A percentile compares a stretch with the other conserved stretches of the same genome.
Evolutionary conservation across 2,888 invertebrate species (phyloP).

Genomic region (Cancer borealis): DNA sequence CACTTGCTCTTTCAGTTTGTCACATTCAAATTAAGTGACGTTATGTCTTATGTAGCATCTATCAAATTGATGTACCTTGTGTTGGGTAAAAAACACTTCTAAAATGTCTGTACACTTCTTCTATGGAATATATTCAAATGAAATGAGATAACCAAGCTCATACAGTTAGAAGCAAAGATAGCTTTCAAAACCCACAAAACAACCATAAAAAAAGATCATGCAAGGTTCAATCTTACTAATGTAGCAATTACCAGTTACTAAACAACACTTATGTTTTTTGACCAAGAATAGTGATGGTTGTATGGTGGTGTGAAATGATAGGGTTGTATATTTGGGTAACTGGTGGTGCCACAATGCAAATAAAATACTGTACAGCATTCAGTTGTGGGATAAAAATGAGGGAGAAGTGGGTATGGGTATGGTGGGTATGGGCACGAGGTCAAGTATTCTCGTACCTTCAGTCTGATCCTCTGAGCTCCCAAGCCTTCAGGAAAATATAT

Average conservation of each 20-base stretch:
- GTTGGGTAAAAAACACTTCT: not conserved
- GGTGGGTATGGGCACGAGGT: conserved; percentile 49
- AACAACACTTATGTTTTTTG: not conserved
- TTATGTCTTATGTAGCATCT: not conserved
- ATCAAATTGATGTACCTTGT: not conserved
- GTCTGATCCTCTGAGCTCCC: conserved; percentile 69
- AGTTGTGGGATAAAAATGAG: conserved; percentile 27
- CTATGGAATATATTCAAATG: not conserved
- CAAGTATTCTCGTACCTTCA: conserved; percentile 65
- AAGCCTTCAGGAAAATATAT: conserved; percentile 70
- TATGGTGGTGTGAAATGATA: conserved; percentile 3
- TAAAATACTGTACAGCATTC: conserved; percentile 29
- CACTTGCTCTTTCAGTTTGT: not conserved
- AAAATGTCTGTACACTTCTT: conserved; percentile 37
- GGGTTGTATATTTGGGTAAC: not conserved
- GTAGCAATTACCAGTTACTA: conserved; percentile 30
- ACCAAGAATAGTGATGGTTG: not conserved
- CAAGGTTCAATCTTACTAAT: not conserved
- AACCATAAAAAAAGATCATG: conserved; percentile 4
- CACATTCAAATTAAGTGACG: not conserved
- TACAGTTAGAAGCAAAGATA: conserved; percentile 5
- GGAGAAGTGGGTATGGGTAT: conserved; percentile 21
- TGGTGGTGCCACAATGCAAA: conserved; percentile 36
- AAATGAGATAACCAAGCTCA: conserved; percentile 4
- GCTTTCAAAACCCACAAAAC: not conserved